Evolutionary conservation across 2,888 invertebrate genomes (phyloP), one percentile per base, ranked within the genome.

Genomic region (Mythimna albipuncta): DNA sequence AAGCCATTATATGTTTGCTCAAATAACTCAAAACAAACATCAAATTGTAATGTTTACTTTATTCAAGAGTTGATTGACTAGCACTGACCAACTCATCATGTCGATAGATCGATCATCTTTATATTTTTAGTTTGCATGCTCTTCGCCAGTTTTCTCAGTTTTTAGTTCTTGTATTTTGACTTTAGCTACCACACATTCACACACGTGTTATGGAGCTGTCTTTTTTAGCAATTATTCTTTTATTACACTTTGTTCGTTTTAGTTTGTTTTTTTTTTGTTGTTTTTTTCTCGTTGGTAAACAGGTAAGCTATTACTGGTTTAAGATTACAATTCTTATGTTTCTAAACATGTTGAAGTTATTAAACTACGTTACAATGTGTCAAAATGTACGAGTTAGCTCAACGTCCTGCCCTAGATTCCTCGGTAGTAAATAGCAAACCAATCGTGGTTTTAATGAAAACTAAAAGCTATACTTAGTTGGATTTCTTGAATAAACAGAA

Each of bases 111-210:
- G 32, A 63, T 73, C 85, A 83, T 83, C 50, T 65, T 77, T 72
- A 26, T 65, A 47, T 65, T 75, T 75, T 83, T 77, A 41, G 66
- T 81, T 79, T 83, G 82, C 81, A 82, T 85, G 77, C 59, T 72
- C 58, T 70, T 79, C 38, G 62, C 68, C 21, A 68, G 26, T 78
- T 62, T 69, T 67, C 26, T 84, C 68, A 57, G 32, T 75, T 66
- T 35, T 61, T 64, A n/a, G 26, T 65, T 70, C 6, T 47, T 61
- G 52, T 71, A 59, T 59, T 72, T 68, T 47, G 21, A 54, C 62
- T 59, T 61, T 63, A 38, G 35, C 68, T 70, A 65, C 44, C 52
- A 71, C 73, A 79, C 63, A 77, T 69, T 76, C 10, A 74, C 64
- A 72, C 52, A 38, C 38, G n/a, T 65, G 19, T 63, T 75, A 35